Evolutionary conservation across 37 sponge, comb jelly and placozoan species (phyloP).

Genomic region (Aplysina aerophoba): DNA sequence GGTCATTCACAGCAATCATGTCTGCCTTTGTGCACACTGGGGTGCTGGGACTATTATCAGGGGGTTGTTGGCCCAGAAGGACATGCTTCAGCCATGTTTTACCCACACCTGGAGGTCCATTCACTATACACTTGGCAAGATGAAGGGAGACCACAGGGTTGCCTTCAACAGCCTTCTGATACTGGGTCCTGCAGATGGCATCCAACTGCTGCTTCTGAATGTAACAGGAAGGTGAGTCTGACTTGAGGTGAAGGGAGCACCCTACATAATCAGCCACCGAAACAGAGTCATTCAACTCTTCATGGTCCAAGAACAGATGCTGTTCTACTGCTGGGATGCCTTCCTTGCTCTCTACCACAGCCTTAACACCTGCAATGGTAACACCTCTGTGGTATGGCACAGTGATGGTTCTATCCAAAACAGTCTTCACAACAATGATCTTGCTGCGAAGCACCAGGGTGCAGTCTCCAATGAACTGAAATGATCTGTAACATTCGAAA

Average conservation of each 20-base stretch:
- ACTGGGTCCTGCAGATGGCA: neutral
- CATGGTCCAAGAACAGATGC: constrained; percentile 7
- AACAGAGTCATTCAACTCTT: neutral
- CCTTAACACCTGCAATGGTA: constrained; percentile 20
- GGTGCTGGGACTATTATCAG: constrained; percentile 2
- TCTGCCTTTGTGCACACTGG: neutral
- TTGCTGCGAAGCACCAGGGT: no score
- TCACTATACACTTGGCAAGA: neutral
- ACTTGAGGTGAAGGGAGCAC: no score
- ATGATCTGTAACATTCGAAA: constrained; percentile 17
- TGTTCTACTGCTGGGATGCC: constrained; percentile 21
- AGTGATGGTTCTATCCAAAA: no score
- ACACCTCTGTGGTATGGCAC: neutral
- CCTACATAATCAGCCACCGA: neutral
- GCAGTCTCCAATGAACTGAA: no score
- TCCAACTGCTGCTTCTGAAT: neutral
- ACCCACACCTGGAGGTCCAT: constrained; percentile 14
- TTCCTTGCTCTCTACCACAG: constrained; percentile 10
- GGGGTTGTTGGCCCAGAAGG: constrained; percentile 18
- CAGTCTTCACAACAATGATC: no score
- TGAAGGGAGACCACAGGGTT: neutral
- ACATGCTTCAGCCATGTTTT: constrained; percentile 20
- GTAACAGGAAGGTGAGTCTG: neutral
- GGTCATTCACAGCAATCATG: neutral
- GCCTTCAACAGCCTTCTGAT: neutral